A percentile compares a stretch with the other conserved stretches of the same genome.
These are phyloP conservation scores for Gambelia wislizenii DNA, from an alignment of 2,797 vertebrate genomes.

Conservation along the genomic window DNA sequence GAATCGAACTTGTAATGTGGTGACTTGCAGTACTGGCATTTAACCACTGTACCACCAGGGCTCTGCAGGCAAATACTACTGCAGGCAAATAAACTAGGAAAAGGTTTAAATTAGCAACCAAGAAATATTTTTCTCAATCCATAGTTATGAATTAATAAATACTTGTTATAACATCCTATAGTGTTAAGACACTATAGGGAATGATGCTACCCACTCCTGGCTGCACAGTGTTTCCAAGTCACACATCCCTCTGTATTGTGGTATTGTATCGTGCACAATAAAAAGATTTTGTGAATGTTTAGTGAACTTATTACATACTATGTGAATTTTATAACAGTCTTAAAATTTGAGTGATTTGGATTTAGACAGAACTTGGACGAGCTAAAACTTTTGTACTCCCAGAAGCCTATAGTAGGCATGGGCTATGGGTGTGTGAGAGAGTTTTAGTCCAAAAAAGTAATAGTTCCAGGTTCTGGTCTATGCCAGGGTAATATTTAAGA, in stretches of 20 bases:
- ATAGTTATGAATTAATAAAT: background rate
- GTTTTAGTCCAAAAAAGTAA: background rate
- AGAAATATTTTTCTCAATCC: background rate
- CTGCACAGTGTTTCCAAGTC: background rate
- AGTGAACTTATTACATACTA: background rate
- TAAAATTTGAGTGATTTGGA: background rate
- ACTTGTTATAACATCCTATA: background rate
- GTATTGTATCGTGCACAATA: background rate
- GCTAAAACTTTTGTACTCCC: too few species aligned
- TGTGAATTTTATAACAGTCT: background rate
- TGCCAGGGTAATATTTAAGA: background rate
- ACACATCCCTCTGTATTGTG: background rate
- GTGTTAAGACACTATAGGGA: background rate
- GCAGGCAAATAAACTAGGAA: background rate
- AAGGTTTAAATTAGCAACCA: background rate
- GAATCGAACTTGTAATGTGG: too few species aligned
- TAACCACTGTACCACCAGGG: too few species aligned
- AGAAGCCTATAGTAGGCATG: too few species aligned
- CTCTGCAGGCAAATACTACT: too few species aligned
- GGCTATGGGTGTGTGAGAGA: too few species aligned
- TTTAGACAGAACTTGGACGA: too few species aligned
- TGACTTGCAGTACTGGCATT: too few species aligned
- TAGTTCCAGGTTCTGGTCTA: background rate
- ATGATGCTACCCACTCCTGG: background rate
- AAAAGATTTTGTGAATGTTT: background rate